These are phyloP conservation scores for Ariopsis seemanni DNA, from an alignment of 2,113 vertebrate species.

Conservation along the genomic window DNA sequence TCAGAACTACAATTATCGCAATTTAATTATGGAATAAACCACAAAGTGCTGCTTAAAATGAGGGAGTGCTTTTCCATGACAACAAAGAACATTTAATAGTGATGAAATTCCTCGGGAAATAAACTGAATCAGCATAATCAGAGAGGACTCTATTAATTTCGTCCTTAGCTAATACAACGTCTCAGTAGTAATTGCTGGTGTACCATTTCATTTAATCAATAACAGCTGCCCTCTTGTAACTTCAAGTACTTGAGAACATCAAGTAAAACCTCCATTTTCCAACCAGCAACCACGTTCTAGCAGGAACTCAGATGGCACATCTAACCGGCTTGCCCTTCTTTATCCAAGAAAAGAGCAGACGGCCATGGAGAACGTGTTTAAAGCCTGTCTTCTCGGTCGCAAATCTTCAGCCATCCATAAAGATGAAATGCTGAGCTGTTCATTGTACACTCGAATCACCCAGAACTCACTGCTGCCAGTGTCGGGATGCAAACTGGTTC, in stretches of 20 bases:
- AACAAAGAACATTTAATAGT: conserved; percentile 11
- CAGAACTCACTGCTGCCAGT: conserved; percentile 23
- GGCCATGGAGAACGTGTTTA: not conserved
- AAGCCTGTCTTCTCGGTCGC: not conserved
- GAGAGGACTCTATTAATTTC: not conserved
- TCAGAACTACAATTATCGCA: conserved; percentile 15
- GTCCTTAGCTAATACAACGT: not conserved
- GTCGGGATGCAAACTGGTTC: conserved; percentile 6
- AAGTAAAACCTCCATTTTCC: not conserved
- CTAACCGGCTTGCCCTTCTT: conserved; percentile 21
- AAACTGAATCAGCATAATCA: conserved; percentile 10
- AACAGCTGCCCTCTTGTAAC: not conserved
- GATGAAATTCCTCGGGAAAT: conserved; percentile 5
- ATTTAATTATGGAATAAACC: conserved; percentile 34
- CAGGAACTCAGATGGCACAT: conserved; percentile 3
- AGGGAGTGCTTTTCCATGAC: not conserved
- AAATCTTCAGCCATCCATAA: not conserved
- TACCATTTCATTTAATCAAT: not conserved
- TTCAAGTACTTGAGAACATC: not conserved
- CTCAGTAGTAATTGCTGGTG: not conserved
- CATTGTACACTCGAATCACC: conserved; percentile 5
- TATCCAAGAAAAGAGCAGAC: conserved; percentile 1
- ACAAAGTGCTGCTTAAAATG: conserved; percentile 2
- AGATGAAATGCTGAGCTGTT: conserved; percentile 7
- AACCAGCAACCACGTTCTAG: not conserved